Conservation (phyloP, 2,797 vertebrate genomes). For the Mionectes olivaceus region DNA sequence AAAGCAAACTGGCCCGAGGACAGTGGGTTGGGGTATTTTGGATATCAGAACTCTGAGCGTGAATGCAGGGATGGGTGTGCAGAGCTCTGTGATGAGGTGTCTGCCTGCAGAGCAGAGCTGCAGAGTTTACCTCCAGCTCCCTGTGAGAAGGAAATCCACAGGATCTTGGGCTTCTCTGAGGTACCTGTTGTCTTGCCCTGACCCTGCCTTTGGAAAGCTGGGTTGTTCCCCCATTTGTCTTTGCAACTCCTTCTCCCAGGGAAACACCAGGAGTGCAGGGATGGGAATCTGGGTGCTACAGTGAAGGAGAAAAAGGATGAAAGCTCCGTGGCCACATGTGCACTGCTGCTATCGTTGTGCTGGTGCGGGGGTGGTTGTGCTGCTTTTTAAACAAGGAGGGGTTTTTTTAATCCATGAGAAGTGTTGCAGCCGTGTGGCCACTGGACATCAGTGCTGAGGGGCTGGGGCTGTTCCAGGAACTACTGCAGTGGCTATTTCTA, state of each 20-base stretch:
- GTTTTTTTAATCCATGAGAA: neutral
- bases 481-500: neutral
- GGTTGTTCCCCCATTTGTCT: neutral
- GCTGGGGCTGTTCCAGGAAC: neutral
- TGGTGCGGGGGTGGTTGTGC: rapidly evolving
- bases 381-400: neutral
- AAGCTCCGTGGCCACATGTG: rapidly evolving
- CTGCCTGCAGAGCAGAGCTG: rapidly evolving
- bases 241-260: neutral
- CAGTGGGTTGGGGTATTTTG: neutral
- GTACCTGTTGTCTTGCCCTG: neutral
- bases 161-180: neutral
- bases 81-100: neutral
- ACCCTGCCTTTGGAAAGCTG: rapidly evolving
- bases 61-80: neutral
- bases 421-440: neutral
- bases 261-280: neutral
- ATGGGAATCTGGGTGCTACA: rapidly evolving
- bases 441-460: rapidly evolving
- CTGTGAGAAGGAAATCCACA: rapidly evolving
- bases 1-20: neutral
- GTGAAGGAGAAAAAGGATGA: neutral
- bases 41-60: neutral
- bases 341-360: rapidly evolving
- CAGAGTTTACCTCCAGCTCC: neutral